Evolutionary conservation across 2,113 vertebrate species (phyloP).

Genomic region (Vidua chalybeata): DNA sequence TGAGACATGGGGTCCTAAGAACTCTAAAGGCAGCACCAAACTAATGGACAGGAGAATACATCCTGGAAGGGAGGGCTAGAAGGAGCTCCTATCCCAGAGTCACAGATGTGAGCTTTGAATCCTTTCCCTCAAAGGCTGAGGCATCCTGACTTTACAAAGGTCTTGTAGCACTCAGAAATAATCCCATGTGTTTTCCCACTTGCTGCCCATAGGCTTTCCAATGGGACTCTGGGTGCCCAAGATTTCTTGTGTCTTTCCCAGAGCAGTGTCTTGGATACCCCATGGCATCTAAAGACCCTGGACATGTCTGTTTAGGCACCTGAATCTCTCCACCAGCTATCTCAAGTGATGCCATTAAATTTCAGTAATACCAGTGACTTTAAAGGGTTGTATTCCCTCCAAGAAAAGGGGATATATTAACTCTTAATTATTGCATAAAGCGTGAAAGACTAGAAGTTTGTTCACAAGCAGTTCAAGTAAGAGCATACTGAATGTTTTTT

Average conservation of each 20-base stretch:
- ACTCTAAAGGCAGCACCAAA: not conserved
- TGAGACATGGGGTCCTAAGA: not conserved
- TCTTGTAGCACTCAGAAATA: not conserved
- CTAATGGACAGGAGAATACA: not conserved
- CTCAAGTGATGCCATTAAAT: not conserved
- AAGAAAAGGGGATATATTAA: not conserved
- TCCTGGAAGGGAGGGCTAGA: not conserved
- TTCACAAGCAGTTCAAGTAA: not conserved
- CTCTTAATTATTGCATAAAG: not conserved
- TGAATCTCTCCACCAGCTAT: not conserved
- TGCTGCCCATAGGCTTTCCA: not conserved
- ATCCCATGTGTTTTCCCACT: not conserved
- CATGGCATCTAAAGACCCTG: not conserved
- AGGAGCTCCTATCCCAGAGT: not conserved
- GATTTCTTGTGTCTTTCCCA: not conserved
- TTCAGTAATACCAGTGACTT: not conserved
- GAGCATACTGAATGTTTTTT: not conserved
- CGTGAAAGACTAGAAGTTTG: not conserved
- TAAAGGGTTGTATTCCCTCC: not conserved
- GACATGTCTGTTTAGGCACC: not conserved
- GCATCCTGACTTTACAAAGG: not conserved
- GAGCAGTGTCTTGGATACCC: too few species aligned
- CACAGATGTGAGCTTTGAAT: not conserved
- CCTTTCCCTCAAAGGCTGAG: accelerated
- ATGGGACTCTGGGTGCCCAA: accelerated